phyloP scores from a whole-genome alignment of 2,113 vertebrate species.

The Elaphurus davidianus region DNA sequence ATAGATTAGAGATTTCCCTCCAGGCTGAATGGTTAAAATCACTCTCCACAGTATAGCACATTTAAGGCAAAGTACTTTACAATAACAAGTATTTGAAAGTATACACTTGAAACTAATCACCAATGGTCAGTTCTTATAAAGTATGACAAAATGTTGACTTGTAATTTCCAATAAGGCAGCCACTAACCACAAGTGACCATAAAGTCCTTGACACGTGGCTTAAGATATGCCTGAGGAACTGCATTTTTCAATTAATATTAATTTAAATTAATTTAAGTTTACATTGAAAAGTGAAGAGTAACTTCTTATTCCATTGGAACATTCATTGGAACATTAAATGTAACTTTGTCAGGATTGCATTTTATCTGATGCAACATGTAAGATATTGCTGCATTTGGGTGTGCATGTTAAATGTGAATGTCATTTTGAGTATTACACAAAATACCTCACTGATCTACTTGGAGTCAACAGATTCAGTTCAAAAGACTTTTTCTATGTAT shows the following conservation, averaged over 20 bases:
- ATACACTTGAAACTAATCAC: not conserved
- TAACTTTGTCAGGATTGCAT: not conserved
- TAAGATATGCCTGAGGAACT: not conserved
- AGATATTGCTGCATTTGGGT: not conserved
- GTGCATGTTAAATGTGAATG: not conserved
- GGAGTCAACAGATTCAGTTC: not conserved
- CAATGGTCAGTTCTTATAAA: not conserved
- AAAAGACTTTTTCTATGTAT: not conserved
- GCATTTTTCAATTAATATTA: not conserved
- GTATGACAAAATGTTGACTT: not conserved
- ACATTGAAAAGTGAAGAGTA: not conserved
- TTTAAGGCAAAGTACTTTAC: not conserved
- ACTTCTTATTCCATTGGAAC: not conserved
- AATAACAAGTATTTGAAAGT: not conserved
- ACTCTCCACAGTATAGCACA: not conserved
- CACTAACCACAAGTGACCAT: not conserved
- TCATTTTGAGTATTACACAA: not conserved
- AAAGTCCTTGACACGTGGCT: not conserved
- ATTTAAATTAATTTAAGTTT: not conserved
- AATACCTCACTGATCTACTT: not conserved
- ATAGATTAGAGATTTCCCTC: not conserved
- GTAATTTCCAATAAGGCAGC: not conserved
- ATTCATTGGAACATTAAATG: not conserved
- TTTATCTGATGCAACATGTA: not conserved
- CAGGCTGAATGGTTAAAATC: not conserved